Evolutionary conservation across 2,113 vertebrate species (phyloP), one percentile per base, ranked within the genome.

Genomic region (Leucopsar rothschildi): DNA sequence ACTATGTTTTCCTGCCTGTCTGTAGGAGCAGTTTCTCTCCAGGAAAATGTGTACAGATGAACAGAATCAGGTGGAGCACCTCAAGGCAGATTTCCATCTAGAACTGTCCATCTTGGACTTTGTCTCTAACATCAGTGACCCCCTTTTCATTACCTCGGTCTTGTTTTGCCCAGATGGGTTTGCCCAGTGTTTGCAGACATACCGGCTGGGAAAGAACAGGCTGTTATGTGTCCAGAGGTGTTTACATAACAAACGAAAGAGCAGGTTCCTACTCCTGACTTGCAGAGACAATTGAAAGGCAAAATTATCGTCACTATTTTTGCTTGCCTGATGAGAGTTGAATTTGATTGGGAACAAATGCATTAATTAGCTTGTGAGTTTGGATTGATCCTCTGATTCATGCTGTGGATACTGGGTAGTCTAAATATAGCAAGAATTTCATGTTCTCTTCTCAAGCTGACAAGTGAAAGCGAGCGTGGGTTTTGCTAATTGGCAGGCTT

Each of bases 281-380:
- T 49, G 33, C 64, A 78, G 39, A 70, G 37, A 27, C 19, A 6
- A 44, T 50, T 66, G 47, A 47, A 92, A 85, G 64, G 19, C 45
- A 15, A 91, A 82, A 37, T 7, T 0, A 0, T 33, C 1, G 0
- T 39, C 53, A 53, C 53, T 44, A 35, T 79, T 93, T 82, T 44
- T 31, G 35, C n/a, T 24, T 60, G 20, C n/a, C 55, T 59, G 40
- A 18, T 19, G 60, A 65, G 59, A 80, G 20, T 1, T 50, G 63
- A 70, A 42, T 82, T 69, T 70, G 40, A 40, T 82, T 40, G 59
- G 71, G 60, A 94, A 59, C 35, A 89, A 91, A 65, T 3, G 5
- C 21, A 61, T 77, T 70, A 63, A 95, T 92, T 90, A 89, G 33
- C 33, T 49, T 4, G 10, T 47, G 56, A 66, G 66, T 80, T 91